Conservation (phyloP, 2,888 invertebrate species). For the Chironomus tentans region DNA sequence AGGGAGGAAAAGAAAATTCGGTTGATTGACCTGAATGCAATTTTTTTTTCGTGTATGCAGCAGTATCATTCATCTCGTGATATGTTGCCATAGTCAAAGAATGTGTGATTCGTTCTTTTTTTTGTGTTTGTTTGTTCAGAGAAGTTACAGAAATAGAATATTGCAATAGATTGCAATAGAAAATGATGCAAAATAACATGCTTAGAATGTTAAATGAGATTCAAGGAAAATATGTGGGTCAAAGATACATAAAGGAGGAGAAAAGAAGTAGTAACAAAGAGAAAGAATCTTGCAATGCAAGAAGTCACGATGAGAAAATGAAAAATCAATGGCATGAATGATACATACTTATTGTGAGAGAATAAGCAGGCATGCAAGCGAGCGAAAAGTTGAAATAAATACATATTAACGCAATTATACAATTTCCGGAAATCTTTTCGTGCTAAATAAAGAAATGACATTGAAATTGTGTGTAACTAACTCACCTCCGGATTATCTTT, state of each 20-base stretch:
- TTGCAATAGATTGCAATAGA: neutral
- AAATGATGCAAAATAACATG: neutral
- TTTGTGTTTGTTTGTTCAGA: too few relatives aligned
- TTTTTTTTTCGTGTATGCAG: neutral
- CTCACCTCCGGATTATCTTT: slow-evolving; percentile 19
- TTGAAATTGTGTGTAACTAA: neutral
- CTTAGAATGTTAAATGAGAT: slow-evolving; percentile 7
- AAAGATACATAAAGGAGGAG: neutral
- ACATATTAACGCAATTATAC: too few relatives aligned
- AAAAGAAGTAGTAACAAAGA: neutral
- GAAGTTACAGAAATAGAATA: too few relatives aligned
- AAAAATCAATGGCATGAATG: neutral
- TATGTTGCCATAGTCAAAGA: neutral
- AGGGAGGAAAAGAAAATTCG: neutral
- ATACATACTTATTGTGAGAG: neutral
- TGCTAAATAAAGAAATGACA: neutral
- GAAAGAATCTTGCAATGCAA: neutral
- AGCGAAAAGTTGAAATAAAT: too few relatives aligned
- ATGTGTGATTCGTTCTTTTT: neutral
- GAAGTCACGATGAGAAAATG: neutral
- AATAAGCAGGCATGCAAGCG: too few relatives aligned
- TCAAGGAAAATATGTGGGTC: slow-evolving; percentile 15
- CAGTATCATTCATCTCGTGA: neutral
- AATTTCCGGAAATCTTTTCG: neutral
- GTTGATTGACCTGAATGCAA: slow-evolving; percentile 19